Evolutionary conservation across 2,797 vertebrate species (phyloP), one percentile per base, ranked within the genome.

Genomic region (Pipistrellus nathusii): DNA sequence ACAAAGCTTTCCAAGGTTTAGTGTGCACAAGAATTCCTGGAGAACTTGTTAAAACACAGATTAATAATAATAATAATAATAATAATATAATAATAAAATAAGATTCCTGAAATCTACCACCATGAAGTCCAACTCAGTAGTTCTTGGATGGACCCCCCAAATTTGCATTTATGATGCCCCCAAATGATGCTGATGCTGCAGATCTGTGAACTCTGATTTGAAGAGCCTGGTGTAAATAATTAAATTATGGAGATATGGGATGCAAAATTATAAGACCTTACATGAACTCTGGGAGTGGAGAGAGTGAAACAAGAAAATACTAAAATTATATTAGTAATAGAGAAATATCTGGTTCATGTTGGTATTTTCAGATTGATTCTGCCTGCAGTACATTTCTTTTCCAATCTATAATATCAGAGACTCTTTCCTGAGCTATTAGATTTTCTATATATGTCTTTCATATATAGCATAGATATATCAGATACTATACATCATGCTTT

Each of bases 331-430:
- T 72, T 64, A 62, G 11, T 35, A 62, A 20, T 21, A 64, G 55
- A 68, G 23, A 55, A 59, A 21, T 55, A 23, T 27, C 32, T 64
- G 20, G 66, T 77, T 95, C 53, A 5, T 4, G 10, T 17, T 71
- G 53, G 59, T 38, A 80, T 73, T 89, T 90, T 86, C 51, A 21
- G 21, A 41, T 83, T 83, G 53, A 77, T 71, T 82, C 20, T 83
- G 27, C 8, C 5, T 30, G n/a, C 1, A 64, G 15, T 48, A 41
- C 44, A 23, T 83, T 80, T 30, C 12, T 48, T 48, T 55, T 51
- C 38, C 1, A 91, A 1, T 12, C 30, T 84, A 25, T 80, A 27
- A 25, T 25, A 25, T 59, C 25, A 69, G 73, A 78, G 13, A 14
- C 30, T 75, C 12, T 68, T 73, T 66, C 35, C 38, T 32, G 7